Evolutionary conservation across 2,888 invertebrate species (phyloP).

Genomic region (Phengaris alcon): DNA sequence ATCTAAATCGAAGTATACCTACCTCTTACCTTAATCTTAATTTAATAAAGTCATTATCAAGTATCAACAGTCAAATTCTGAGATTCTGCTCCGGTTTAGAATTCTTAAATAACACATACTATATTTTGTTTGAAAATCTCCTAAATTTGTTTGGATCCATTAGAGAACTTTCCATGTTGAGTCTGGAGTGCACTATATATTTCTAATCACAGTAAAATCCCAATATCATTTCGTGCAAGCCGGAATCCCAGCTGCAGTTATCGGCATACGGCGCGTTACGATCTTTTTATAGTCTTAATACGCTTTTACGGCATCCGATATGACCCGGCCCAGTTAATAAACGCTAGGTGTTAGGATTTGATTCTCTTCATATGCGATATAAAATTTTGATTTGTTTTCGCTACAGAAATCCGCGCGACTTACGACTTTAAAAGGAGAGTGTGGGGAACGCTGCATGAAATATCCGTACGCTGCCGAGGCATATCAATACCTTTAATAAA

Average conservation of each 20-base stretch:
- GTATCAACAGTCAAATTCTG: too few relatives aligned
- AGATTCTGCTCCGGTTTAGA: neutral
- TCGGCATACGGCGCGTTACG: conserved; percentile 46
- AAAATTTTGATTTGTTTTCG: conserved; percentile 27
- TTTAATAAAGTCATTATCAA: too few relatives aligned
- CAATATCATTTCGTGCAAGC: conserved; percentile 28
- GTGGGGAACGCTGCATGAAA: too few relatives aligned
- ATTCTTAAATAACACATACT: neutral
- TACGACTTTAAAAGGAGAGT: neutral
- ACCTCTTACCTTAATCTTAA: too few relatives aligned
- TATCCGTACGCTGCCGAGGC: too few relatives aligned
- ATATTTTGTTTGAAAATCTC: neutral
- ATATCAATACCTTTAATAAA: too few relatives aligned
- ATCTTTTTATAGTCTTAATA: conserved; percentile 55
- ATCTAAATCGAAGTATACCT: too few relatives aligned
- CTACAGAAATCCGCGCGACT: neutral
- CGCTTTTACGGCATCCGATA: conserved; percentile 53
- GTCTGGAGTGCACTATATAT: conserved; percentile 9
- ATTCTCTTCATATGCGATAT: conserved; percentile 40
- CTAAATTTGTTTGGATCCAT: neutral
- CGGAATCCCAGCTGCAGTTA: conserved; percentile 40
- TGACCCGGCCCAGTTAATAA: conserved; percentile 47
- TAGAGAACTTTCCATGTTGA: neutral
- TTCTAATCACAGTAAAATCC: conserved; percentile 29
- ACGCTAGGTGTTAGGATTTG: conserved; percentile 38